These are phyloP conservation scores for Cylas formicarius DNA, from an alignment of 1,140 invertebrate genomes.

Conservation along the genomic window DNA sequence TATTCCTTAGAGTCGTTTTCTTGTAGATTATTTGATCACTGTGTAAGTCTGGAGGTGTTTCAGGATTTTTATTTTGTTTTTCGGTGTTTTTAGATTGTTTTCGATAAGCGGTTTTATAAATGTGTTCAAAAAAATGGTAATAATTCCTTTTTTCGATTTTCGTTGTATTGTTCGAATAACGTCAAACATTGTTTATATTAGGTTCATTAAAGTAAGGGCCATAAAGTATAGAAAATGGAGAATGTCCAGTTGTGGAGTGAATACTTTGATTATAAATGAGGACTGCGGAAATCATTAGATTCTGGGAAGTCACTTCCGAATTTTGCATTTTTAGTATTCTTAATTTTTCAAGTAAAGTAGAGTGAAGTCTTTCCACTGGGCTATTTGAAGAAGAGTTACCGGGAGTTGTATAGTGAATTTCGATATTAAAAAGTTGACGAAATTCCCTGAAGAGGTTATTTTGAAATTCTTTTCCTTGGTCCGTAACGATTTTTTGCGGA, in stretches of 20 bases:
- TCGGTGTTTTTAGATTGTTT: no score
- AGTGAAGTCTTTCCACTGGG: slow-evolving; percentile 20
- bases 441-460: no score
- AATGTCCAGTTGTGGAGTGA: slow-evolving; percentile 10
- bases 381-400: slow-evolving; percentile 14
- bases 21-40: slow-evolving; percentile 1
- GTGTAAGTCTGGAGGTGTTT: no score
- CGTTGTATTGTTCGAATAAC: not conserved
- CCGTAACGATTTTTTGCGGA: no score
- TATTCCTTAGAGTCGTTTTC: not conserved
- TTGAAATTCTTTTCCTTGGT: no score
- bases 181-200: no score
- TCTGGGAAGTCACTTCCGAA: slow-evolving; percentile 4
- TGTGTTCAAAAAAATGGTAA: no score
- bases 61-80: not conserved
- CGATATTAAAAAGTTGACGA: slow-evolving; percentile 20
- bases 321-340: slow-evolving; percentile 10
- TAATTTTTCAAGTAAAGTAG: slow-evolving; percentile 19
- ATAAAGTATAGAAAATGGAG: no score
- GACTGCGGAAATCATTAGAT: slow-evolving; percentile 17
- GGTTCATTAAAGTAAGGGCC: no score
- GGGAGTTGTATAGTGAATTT: slow-evolving; percentile 19
- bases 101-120: no score
- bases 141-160: slow-evolving; percentile 3
- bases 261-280: slow-evolving; percentile 20